These are phyloP conservation scores for Diadophis punctatus DNA, from an alignment of 2,113 vertebrate species.

Conservation along the genomic window DNA sequence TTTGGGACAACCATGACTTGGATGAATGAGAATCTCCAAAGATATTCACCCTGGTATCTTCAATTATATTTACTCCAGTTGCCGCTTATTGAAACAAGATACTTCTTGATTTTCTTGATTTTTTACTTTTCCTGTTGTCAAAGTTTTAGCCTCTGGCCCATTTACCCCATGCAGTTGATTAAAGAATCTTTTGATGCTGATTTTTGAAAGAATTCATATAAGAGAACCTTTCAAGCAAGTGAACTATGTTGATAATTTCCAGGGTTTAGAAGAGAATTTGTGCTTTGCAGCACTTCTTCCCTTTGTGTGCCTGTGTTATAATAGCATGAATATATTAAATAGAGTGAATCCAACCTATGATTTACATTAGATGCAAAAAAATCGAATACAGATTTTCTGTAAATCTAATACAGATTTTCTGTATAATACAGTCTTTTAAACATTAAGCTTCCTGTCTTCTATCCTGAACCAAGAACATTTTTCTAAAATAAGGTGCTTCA, in stretches of 20 bases:
- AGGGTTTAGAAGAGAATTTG: not conserved
- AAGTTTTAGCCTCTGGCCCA: not conserved
- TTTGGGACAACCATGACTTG: not conserved
- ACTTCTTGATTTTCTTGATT: not conserved
- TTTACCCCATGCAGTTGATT: not conserved
- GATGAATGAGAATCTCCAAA: not conserved
- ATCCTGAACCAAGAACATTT: not conserved
- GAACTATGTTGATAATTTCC: not conserved
- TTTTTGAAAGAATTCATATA: not conserved
- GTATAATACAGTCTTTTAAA: not conserved
- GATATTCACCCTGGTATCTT: not conserved
- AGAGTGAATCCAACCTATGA: accelerated
- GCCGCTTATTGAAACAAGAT: not conserved
- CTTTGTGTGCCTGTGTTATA: not conserved
- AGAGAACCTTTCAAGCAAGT: not conserved
- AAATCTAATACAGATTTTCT: too few relatives aligned
- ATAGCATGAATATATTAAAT: not conserved
- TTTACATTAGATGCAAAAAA: accelerated
- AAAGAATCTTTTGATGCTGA: accelerated
- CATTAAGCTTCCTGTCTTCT: not conserved
- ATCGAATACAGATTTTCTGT: too few relatives aligned
- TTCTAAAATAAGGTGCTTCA: accelerated
- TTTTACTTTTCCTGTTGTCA: not conserved
- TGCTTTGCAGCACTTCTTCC: conserved; percentile 18
- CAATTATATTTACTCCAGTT: not conserved